Conservation (phyloP, 2,888 invertebrate genomes). For the Aspidiotus destructor region DNA sequence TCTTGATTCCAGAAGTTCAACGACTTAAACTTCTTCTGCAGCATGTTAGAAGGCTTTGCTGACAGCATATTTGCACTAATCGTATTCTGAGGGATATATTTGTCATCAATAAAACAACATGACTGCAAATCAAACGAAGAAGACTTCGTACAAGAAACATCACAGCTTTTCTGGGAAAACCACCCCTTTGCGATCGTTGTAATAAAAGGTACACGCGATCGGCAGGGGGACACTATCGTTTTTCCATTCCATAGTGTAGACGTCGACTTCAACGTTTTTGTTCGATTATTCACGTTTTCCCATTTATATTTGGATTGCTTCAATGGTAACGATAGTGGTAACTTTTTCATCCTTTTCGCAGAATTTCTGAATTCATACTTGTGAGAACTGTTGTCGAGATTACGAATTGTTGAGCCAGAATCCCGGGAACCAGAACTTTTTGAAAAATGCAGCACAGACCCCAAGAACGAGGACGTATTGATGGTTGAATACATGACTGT, state of each 20-base stretch:
- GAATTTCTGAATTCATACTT: too few relatives aligned
- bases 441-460: too few relatives aligned
- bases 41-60: neutral
- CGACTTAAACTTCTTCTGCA: neutral
- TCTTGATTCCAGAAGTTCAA: neutral
- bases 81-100: conserved; percentile 18
- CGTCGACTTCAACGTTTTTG: neutral
- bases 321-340: neutral
- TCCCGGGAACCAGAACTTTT: too few relatives aligned
- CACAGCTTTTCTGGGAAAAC: conserved; percentile 16
- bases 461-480: too few relatives aligned
- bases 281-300: neutral
- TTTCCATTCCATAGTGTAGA: neutral
- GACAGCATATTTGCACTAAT: neutral
- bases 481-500: too few relatives aligned
- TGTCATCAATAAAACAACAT: conserved; percentile 19
- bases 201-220: conserved; percentile 15
- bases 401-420: too few relatives aligned
- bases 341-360: too few relatives aligned
- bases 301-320: conserved; percentile 6
- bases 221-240: neutral
- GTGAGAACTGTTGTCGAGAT: too few relatives aligned
- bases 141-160: conserved; percentile 1
- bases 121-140: conserved; percentile 19
- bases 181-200: conserved; percentile 20